phyloP scores from a whole-genome alignment of 2,888 invertebrate species.

The Asteroscopus sphinx region DNA sequence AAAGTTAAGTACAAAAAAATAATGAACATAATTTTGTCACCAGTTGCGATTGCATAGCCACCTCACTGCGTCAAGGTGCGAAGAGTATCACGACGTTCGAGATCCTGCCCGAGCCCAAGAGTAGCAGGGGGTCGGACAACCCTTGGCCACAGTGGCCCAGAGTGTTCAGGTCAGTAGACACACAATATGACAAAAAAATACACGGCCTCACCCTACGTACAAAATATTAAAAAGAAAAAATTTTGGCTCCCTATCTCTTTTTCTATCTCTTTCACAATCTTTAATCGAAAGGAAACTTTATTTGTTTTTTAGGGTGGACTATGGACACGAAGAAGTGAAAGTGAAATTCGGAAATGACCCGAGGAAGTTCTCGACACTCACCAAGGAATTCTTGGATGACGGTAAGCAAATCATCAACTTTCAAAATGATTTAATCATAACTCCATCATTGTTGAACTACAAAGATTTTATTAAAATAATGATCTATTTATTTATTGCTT shows the following conservation, averaged over 20 bases:
- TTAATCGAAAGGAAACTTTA: no score
- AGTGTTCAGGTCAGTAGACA: conserved; percentile 92
- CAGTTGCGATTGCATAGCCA: conserved; percentile 99
- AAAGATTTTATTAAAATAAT: no score
- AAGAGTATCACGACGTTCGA: conserved; percentile 98
- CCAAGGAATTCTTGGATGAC: conserved; percentile 98
- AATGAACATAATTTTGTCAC: neutral
- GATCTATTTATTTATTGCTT: no score
- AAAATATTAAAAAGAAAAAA: neutral
- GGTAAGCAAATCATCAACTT: conserved; percentile 82
- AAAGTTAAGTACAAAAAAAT: no score
- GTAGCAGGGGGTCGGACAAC: conserved; percentile 95
- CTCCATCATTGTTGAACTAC: no score
- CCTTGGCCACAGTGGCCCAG: conserved; percentile 99
- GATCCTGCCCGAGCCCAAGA: conserved; percentile 97
- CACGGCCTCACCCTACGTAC: neutral
- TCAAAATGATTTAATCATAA: neutral
- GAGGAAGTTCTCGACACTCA: conserved; percentile 97
- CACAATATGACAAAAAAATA: neutral
- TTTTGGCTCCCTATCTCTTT: no score
- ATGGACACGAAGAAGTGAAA: conserved; percentile 99
- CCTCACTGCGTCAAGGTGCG: conserved; percentile 98
- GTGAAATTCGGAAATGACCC: conserved; percentile 98
- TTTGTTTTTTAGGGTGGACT: conserved; percentile 92
- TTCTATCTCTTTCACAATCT: no score